phyloP scores from a whole-genome alignment of 37 sponge, comb jelly and placozoan species.

The Chondrosia reniformis region DNA sequence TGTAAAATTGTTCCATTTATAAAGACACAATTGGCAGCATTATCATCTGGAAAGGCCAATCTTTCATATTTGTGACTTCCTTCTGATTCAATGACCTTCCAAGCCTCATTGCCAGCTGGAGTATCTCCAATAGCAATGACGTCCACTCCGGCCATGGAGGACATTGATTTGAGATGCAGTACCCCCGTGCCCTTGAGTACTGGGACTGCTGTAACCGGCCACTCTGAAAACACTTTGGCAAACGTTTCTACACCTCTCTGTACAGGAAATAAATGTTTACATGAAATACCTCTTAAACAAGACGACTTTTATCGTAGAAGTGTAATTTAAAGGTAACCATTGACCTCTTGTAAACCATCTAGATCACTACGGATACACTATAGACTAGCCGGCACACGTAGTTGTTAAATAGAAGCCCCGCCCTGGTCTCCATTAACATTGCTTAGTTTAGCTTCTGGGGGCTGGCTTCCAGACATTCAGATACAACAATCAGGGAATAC shows the following conservation, averaged over 20 bases:
- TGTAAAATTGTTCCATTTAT: slow-evolving; percentile 68
- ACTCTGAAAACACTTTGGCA: slow-evolving; percentile 52
- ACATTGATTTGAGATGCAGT: slow-evolving; percentile 79
- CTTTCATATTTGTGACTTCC: slow-evolving; percentile 52
- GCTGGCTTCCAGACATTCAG: too few species aligned
- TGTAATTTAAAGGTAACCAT: too few species aligned
- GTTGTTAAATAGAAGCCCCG: too few species aligned
- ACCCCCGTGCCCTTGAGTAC: slow-evolving; percentile 35
- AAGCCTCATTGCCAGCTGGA: slow-evolving; percentile 38
- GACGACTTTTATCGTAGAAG: too few species aligned
- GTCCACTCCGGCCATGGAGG: slow-evolving; percentile 67
- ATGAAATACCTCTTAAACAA: too few species aligned
- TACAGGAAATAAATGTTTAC: too few species aligned
- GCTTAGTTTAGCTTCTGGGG: too few species aligned
- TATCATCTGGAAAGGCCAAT: slow-evolving; percentile 53
- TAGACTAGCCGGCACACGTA: too few species aligned
- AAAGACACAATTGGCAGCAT: slow-evolving; percentile 74
- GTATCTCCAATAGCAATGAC: slow-evolving; percentile 58
- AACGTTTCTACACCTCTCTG: slow-evolving; percentile 58
- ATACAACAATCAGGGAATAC: too few species aligned
- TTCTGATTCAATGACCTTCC: slow-evolving; percentile 41
- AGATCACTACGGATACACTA: too few species aligned
- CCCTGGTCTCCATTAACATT: too few species aligned
- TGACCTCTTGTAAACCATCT: too few species aligned
- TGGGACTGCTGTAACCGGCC: slow-evolving; percentile 41